Percentiles rank a stretch among this genome's conserved stretches.
These are phyloP conservation scores for Anthopleura sola DNA, from an alignment of 64 coral and sea anemone species.

Conservation along the genomic window DNA sequence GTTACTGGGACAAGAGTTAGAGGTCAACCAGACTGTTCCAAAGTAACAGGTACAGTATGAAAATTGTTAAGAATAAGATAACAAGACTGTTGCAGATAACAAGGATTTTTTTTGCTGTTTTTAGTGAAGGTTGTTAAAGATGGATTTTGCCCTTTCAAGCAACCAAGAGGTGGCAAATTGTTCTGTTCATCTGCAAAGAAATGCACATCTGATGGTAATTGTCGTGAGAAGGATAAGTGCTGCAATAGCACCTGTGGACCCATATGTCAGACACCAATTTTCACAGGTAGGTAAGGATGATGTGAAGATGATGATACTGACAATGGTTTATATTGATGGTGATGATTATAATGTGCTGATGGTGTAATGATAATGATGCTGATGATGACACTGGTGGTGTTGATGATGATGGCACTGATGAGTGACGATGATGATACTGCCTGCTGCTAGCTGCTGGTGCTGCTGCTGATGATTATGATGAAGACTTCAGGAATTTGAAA, in stretches of 20 bases:
- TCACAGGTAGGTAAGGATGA: neutral
- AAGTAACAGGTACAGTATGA: neutral
- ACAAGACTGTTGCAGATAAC: neutral
- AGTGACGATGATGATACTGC: neutral
- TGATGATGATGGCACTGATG: neutral
- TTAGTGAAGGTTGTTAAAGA: slow-evolving; percentile 17
- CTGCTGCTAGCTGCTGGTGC: too few species aligned
- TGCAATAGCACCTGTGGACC: slow-evolving; percentile 54
- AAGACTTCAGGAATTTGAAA: too few species aligned
- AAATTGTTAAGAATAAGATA: neutral
- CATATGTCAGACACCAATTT: slow-evolving; percentile 49
- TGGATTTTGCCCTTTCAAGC: slow-evolving; percentile 49
- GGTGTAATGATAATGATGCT: neutral
- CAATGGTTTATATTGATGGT: neutral
- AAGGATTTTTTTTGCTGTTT: neutral
- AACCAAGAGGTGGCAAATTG: slow-evolving; percentile 9
- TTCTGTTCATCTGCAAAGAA: slow-evolving; percentile 27
- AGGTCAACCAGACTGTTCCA: slow-evolving; percentile 57
- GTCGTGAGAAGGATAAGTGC: slow-evolving; percentile 39
- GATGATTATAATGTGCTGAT: neutral
- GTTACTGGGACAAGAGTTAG: slow-evolving; percentile 54
- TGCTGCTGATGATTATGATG: too few species aligned
- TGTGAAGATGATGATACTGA: neutral
- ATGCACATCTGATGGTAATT: slow-evolving; percentile 40
- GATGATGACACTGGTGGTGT: neutral